Conservation (phyloP, 1,140 invertebrate species). For the Nephila pilipes region DNA sequence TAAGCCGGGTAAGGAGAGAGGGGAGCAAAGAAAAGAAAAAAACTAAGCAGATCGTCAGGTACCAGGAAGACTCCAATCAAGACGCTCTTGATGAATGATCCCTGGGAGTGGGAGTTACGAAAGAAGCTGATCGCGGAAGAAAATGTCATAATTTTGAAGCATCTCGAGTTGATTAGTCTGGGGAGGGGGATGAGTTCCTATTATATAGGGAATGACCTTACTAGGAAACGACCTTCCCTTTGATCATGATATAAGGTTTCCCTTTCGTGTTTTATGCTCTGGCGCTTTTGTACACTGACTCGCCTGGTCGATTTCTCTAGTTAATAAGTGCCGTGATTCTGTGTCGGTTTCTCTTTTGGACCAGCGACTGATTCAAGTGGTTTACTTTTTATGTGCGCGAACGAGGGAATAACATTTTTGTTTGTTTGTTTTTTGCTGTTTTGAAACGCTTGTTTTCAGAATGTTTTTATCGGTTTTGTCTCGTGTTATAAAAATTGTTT, state of each 20-base stretch:
- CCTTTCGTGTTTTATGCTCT: constrained; percentile 13
- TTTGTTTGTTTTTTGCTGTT: too few relatives aligned
- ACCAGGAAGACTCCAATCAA: constrained; percentile 12
- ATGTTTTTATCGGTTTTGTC: too few relatives aligned
- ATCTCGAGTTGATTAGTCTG: constrained; percentile 24
- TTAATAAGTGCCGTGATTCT: background rate
- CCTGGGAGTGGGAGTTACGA: background rate
- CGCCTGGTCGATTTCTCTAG: background rate
- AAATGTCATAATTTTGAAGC: constrained; percentile 42
- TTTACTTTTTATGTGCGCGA: too few relatives aligned
- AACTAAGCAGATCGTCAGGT: background rate
- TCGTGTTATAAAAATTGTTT: too few relatives aligned
- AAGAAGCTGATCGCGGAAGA: constrained; percentile 14
- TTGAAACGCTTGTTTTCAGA: too few relatives aligned
- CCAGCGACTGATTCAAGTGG: too few relatives aligned
- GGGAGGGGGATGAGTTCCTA: background rate
- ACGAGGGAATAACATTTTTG: too few relatives aligned
- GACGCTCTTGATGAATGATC: constrained; percentile 3
- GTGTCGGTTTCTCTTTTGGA: too few relatives aligned
- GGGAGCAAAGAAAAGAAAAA: background rate
- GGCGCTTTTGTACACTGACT: background rate
- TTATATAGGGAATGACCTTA: constrained; percentile 6
- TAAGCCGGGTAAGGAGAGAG: background rate
- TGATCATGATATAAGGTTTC: constrained; percentile 23
- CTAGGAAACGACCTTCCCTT: constrained; percentile 1